phyloP scores from a whole-genome alignment of 2,888 invertebrate genomes.

The Orchestes rusci region DNA sequence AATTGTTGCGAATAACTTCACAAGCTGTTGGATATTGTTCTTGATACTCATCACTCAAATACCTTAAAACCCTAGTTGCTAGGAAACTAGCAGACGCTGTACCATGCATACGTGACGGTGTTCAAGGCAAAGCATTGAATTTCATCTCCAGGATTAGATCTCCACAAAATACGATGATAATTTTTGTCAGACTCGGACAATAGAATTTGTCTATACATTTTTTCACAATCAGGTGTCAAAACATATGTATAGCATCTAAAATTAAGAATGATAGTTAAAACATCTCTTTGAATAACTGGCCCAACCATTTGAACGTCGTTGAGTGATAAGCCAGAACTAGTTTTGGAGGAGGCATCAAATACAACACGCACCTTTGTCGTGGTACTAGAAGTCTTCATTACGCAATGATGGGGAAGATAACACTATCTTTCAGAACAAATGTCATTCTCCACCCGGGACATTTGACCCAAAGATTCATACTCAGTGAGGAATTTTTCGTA shows the following conservation, averaged over 20 bases:
- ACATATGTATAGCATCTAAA: not conserved
- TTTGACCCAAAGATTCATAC: slow-evolving; percentile 19
- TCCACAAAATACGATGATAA: not conserved
- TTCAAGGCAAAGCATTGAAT: not conserved
- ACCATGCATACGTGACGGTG: not conserved
- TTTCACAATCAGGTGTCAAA: slow-evolving; percentile 2
- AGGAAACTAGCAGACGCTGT: slow-evolving; percentile 1
- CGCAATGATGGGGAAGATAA: slow-evolving; percentile 8
- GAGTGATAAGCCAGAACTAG: not conserved
- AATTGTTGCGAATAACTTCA: too few relatives aligned
- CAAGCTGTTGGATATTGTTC: too few relatives aligned
- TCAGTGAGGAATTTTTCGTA: slow-evolving; percentile 22
- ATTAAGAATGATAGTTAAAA: slow-evolving; percentile 1
- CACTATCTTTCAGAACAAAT: not conserved
- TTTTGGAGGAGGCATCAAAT: too few relatives aligned
- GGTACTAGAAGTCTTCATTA: slow-evolving; percentile 10
- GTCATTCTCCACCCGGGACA: slow-evolving; percentile 8
- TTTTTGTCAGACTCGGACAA: not conserved
- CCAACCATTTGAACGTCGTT: slow-evolving; percentile 4
- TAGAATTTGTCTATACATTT: slow-evolving; percentile 3
- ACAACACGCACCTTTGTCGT: slow-evolving; percentile 13
- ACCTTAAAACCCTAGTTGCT: slow-evolving; percentile 1
- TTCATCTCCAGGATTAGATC: not conserved
- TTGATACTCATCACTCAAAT: too few relatives aligned
- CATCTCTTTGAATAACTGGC: not conserved